Evolutionary conservation across 2,888 invertebrate genomes (phyloP).

Genomic region (Cristatella mucedo): DNA sequence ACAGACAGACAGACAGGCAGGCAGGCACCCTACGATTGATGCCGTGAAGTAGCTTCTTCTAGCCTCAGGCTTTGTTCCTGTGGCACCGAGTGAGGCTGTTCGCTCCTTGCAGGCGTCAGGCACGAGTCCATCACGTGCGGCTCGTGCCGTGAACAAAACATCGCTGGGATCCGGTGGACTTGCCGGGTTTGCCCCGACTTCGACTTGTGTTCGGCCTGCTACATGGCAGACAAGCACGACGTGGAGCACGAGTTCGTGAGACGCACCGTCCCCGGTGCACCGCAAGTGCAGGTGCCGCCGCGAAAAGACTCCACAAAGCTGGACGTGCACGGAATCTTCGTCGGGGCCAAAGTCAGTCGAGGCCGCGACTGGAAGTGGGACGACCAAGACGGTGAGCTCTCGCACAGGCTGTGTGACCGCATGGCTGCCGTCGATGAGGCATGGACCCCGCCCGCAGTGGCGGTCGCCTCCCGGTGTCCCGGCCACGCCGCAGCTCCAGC

Average conservation of each 20-base stretch:
- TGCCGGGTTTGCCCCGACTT: slow-evolving; percentile 62
- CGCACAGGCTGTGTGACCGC: no score
- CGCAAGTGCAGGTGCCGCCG: slow-evolving; percentile 51
- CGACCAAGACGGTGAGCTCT: slow-evolving; percentile 58
- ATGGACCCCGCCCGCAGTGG: slow-evolving; percentile 68
- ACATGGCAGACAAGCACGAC: slow-evolving; percentile 66
- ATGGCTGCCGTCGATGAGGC: slow-evolving; percentile 58
- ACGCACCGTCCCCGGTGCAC: no score
- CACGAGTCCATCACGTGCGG: slow-evolving; percentile 69
- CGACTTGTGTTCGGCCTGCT: slow-evolving; percentile 68
- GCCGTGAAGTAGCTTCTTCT: no score
- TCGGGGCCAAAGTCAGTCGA: slow-evolving; percentile 60
- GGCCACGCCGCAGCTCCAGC: no score
- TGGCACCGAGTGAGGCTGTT: no score
- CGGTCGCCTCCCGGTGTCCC: slow-evolving; percentile 60
- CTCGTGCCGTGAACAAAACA: slow-evolving; percentile 58
- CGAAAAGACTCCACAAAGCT: slow-evolving; percentile 52
- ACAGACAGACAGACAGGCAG: no score
- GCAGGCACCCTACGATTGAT: no score
- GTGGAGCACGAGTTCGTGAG: slow-evolving; percentile 57
- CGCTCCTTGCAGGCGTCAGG: slow-evolving; percentile 50
- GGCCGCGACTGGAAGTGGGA: slow-evolving; percentile 82
- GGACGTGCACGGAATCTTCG: slow-evolving; percentile 60
- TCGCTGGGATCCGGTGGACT: slow-evolving; percentile 66
- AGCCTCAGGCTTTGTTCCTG: no score